A percentile compares a stretch with the other conserved stretches of the same genome.
Conservation (phyloP, 2,797 vertebrate genomes). For the Oophaga sylvatica region DNA sequence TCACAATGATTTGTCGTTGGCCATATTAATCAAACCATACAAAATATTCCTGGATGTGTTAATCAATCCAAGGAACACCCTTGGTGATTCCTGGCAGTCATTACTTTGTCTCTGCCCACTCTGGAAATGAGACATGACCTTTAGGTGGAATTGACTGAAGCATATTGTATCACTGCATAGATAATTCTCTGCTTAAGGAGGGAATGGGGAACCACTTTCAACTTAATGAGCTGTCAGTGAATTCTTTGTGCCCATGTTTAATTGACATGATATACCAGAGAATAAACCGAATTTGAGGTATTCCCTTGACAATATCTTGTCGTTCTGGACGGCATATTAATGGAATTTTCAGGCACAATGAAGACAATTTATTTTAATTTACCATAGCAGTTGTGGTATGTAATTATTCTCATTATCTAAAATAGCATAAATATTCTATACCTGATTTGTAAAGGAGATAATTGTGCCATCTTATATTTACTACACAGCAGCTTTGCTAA, state of each 20-base stretch:
- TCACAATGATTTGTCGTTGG: slow-evolving; percentile 42
- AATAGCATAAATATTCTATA: background rate
- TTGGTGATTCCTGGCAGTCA: slow-evolving; percentile 16
- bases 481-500: background rate
- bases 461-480: too few relatives aligned
- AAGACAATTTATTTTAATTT: slow-evolving; percentile 14
- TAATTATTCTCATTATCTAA: background rate
- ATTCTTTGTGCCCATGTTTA: slow-evolving; percentile 8
- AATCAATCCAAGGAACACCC: slow-evolving; percentile 34
- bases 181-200: slow-evolving; percentile 5
- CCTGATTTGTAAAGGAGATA: background rate
- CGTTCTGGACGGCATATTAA: background rate
- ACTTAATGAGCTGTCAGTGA: slow-evolving; percentile 44
- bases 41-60: slow-evolving; percentile 32
- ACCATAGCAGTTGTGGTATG: background rate
- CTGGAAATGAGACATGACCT: slow-evolving; percentile 27
- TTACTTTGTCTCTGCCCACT: slow-evolving; percentile 37
- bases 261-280: slow-evolving; percentile 18
- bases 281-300: slow-evolving; percentile 4
- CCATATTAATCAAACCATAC: slow-evolving; percentile 30
- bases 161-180: slow-evolving; percentile 23
- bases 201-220: background rate
- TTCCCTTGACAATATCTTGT: slow-evolving; percentile 2
- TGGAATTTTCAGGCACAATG: background rate
- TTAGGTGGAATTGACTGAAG: slow-evolving; percentile 8